Evolutionary conservation across 2,113 vertebrate genomes (phyloP).

Genomic region (Dromas ardeola): DNA sequence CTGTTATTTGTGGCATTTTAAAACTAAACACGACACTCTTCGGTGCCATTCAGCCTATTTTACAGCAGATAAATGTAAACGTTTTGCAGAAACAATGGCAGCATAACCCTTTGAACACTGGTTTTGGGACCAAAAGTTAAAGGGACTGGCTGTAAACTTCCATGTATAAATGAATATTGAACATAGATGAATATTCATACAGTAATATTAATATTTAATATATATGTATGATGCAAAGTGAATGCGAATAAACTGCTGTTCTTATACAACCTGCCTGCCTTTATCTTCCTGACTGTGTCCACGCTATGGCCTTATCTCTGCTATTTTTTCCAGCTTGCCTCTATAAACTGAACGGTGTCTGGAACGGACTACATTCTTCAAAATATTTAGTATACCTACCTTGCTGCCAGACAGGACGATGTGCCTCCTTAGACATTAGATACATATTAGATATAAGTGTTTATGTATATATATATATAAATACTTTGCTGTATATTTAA

Average conservation of each 20-base stretch:
- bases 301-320: not conserved
- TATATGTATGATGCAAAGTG: slow-evolving; percentile 8
- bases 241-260: not conserved
- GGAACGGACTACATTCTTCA: not conserved
- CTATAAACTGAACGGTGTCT: not conserved
- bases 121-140: slow-evolving; percentile 38
- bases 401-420: not conserved
- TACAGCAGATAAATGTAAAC: slow-evolving; percentile 74
- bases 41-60: slow-evolving; percentile 71
- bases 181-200: slow-evolving; percentile 60
- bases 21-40: slow-evolving; percentile 80
- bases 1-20: slow-evolving; percentile 98
- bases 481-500: not conserved
- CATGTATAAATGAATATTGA: slow-evolving; percentile 47
- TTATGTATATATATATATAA: not conserved
- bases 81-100: slow-evolving; percentile 34
- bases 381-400: not conserved
- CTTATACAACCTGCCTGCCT: not conserved
- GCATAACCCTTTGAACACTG: slow-evolving; percentile 12
- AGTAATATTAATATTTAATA: slow-evolving; percentile 56
- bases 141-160: not conserved
- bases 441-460: not conserved
- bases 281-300: not conserved
- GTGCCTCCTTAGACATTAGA: not conserved
- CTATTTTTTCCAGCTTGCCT: not conserved